Percentiles rank a stretch among this genome's conserved stretches.
phyloP scores from a whole-genome alignment of 1,140 invertebrate species.

The Zaprionus tsacasi region DNA sequence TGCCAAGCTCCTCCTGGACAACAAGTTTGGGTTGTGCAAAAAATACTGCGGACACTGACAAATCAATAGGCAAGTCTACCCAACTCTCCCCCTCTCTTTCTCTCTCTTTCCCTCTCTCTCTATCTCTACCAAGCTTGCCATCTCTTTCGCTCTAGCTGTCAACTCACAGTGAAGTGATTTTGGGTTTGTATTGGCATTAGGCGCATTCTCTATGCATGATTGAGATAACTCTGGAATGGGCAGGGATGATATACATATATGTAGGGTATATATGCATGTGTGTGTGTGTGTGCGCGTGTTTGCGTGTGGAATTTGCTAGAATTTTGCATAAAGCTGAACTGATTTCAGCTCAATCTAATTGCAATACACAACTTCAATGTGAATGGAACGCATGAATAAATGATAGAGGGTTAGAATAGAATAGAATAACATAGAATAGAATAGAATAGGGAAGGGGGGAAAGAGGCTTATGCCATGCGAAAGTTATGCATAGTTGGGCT shows the following conservation, averaged over 20 bases:
- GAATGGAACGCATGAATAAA: neutral
- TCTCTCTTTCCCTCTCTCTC: neutral
- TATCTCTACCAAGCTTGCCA: neutral
- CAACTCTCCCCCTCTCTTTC: neutral
- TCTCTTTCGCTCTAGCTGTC: conserved; percentile 11
- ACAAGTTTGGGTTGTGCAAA: conserved; percentile 32
- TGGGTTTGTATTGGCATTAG: conserved; percentile 41
- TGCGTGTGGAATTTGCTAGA: conserved; percentile 13
- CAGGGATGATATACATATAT: neutral
- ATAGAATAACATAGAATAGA: neutral
- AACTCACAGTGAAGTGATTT: conserved; percentile 57
- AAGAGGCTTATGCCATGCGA: conserved; percentile 9
- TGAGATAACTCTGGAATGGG: neutral
- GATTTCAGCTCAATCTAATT: conserved; percentile 21
- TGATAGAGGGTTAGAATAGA: neutral
- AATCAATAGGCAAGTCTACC: conserved; percentile 13
- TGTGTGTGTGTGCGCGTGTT: no score
- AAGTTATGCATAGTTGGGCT: conserved; percentile 30
- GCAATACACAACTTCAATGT: conserved; percentile 10
- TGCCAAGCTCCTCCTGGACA: neutral
- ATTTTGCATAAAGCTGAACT: conserved; percentile 26
- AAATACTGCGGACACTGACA: conserved; percentile 24
- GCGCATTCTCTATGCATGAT: conserved; percentile 52
- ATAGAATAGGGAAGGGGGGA: no score
- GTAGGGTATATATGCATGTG: no score